Base-by-base conservation (phyloP, 2,797 vertebrate species). In the Sebastes vulpes region DNA sequence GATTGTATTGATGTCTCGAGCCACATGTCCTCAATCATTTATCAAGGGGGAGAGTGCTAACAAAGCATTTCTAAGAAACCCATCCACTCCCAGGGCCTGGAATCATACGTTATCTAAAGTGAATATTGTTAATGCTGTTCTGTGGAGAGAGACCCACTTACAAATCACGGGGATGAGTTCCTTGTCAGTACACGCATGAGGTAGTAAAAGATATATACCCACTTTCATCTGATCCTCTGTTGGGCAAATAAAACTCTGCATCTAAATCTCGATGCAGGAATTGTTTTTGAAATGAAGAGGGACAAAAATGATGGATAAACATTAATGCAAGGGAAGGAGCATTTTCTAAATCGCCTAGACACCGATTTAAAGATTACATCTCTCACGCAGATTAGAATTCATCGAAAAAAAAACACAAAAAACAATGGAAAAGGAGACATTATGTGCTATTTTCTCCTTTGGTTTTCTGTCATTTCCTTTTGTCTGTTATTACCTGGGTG, bases 1-100 rank as follows among this genome's bases (percentile, higher is more conserved):
- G 94, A 94, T 95, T 92, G 92, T 94, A 95, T 95, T 96, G 95
- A 96, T 95, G 93, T 95, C 91, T 92, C 91, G 82, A 89, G 88
- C 91, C 90, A 91, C 87, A 86, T 91, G 92, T 94, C 92, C 93
- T 95, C 94, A 95, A 95, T 96, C 93, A 94, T 96, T 95, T 95
- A 96, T 95, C 93, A 94, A 95, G 89, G 54, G 57, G 85, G 86
- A 84, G 93, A 93, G 81, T 93, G 93, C 94, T 93, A 95, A 95
- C 94, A 94, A 95, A 94, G 94, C 95, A 94, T 93, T 95, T 96
- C 93, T 91, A 82, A 85, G 86, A 90, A 87, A 90, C 85, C 92
- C 92, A 89, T 82, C 93, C 90, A 83, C 84, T 92, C 82, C 72
- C 20, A 28, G 69, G 85, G 77, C 88, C 86, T 80, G 82, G 82